phyloP scores from a whole-genome alignment of 1,140 invertebrate species.

The Drosophila chauvacae region DNA sequence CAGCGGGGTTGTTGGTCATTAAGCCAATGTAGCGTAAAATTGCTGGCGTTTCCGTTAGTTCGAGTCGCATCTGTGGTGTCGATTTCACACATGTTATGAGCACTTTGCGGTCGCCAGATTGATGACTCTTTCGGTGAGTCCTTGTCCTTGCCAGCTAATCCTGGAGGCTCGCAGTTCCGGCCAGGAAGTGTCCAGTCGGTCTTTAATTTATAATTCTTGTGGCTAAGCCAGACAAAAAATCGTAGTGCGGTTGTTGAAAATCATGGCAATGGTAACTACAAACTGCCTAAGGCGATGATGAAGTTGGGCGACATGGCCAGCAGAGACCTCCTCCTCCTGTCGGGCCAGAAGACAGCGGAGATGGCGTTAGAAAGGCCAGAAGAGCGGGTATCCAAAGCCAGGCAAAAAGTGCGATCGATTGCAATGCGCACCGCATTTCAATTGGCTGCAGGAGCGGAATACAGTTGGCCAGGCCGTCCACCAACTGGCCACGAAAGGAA shows the following conservation, averaged over 20 bases:
- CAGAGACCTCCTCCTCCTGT: constrained; percentile 28
- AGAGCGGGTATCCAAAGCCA: constrained; percentile 36
- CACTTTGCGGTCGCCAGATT: constrained; percentile 74
- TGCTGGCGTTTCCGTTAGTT: constrained; percentile 58
- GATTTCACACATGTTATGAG: constrained; percentile 80
- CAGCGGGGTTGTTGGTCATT: constrained; percentile 60
- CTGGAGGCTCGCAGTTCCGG: constrained; percentile 46
- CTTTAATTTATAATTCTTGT: constrained; percentile 62
- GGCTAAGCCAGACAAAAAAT: constrained; percentile 47
- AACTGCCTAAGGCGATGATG: constrained; percentile 68
- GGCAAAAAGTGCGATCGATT: constrained; percentile 81
- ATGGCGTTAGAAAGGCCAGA: constrained; percentile 69
- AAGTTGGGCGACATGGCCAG: constrained; percentile 77
- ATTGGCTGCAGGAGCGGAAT: constrained; percentile 61
- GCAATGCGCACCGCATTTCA: constrained; percentile 80
- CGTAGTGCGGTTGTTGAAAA: constrained; percentile 63
- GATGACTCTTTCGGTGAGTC: constrained; percentile 52
- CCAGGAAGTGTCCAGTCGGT: constrained; percentile 58
- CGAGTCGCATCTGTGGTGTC: constrained; percentile 71
- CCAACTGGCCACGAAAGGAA: constrained; percentile 68
- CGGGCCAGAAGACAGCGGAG: constrained; percentile 28
- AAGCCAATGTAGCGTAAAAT: constrained; percentile 81
- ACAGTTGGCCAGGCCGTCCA: constrained; percentile 59
- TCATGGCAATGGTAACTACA: constrained; percentile 61
- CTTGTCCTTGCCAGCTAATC: constrained; percentile 51